Percentiles rank a stretch among this genome's conserved stretches.
Evolutionary conservation across 2,797 vertebrate genomes (phyloP).

Genomic region (Rhodeus uyekii): DNA sequence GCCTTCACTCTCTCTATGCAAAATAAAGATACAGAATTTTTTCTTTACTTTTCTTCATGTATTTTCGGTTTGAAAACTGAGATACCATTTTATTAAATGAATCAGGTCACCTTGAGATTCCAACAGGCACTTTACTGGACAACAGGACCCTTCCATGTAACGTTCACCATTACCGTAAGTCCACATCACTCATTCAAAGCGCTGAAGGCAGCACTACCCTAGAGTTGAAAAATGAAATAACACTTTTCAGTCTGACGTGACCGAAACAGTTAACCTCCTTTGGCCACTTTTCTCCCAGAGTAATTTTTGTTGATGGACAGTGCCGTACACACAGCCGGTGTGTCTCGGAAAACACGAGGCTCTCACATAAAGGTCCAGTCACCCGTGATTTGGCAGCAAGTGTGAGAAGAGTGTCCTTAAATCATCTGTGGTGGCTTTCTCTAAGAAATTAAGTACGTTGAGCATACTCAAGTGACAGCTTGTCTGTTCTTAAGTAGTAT

Average conservation of each 20-base stretch:
- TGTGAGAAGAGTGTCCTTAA: slow-evolving; percentile 58
- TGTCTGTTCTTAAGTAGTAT: slow-evolving; percentile 57
- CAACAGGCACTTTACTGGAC: slow-evolving; percentile 28
- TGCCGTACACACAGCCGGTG: slow-evolving; percentile 33
- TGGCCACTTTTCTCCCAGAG: slow-evolving; percentile 27
- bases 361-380: slow-evolving; percentile 44
- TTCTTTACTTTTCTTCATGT: not conserved
- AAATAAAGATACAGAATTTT: not conserved
- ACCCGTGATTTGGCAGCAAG: slow-evolving; percentile 48
- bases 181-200: slow-evolving; percentile 32
- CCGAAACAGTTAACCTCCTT: slow-evolving; percentile 48
- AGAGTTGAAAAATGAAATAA: slow-evolving; percentile 43
- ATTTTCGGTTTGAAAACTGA: not conserved
- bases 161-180: slow-evolving; percentile 32
- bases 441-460: slow-evolving; percentile 40
- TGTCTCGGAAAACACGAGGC: slow-evolving; percentile 17
- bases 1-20: not conserved
- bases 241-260: slow-evolving; percentile 37
- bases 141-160: slow-evolving; percentile 31
- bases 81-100: slow-evolving; percentile 6
- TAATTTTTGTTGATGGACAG: slow-evolving; percentile 47
- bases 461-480: slow-evolving; percentile 53
- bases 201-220: slow-evolving; percentile 41
- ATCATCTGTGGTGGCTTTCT: slow-evolving; percentile 60
- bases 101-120: slow-evolving; percentile 50